Base-by-base conservation (phyloP, 2,888 invertebrate species). In the Drosophila melanocephala region DNA sequence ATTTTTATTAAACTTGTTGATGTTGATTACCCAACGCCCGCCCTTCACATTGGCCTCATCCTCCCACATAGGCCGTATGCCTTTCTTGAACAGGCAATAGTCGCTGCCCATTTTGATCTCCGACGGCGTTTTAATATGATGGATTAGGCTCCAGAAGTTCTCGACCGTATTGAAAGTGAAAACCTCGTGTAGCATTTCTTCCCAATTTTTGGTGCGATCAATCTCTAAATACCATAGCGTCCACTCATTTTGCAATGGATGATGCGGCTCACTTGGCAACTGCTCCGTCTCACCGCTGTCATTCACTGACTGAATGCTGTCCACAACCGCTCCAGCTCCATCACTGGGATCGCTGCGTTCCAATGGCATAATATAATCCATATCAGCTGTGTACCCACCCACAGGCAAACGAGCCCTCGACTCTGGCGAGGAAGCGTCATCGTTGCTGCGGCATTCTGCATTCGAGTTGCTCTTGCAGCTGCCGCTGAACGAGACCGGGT, bases 181-280 rank as follows among this genome's bases (percentile, higher is more conserved):
- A 61, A 99, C 96, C 94, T 98, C 96, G 92, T 97, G 96, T 90
- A 98, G 96, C 94, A 98, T 97, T 84, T 98, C 97, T 93, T 97
- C 97, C 99, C 99, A 99, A 75, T 95, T 94, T 90, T 95, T 96
- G 47, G 75, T 83, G 92, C 97, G 96, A 93, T 98, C 98, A 89
- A 96, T 97, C 93, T 99, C 99, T 92, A 96, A 98, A 94, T 98
- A 99, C 99, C 99, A 99, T 72, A 99, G 95, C 5, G 98, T 98
- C 99, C 99, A 99, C 63, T 95, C 96, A 93, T 97, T 97, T 93
- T 98, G 97, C 72, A 99, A 94, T 6, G 98, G 98, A 94, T 99
- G 98, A 93, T 98, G 98, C 77, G 96, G 95, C 67, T 65, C 63
- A 2, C 95, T 93, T 86, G 95, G 94, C 89, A 95, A 95, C 65